Evolutionary conservation across 2,113 vertebrate species (phyloP).

Genomic region (Hiodon tergisus): DNA sequence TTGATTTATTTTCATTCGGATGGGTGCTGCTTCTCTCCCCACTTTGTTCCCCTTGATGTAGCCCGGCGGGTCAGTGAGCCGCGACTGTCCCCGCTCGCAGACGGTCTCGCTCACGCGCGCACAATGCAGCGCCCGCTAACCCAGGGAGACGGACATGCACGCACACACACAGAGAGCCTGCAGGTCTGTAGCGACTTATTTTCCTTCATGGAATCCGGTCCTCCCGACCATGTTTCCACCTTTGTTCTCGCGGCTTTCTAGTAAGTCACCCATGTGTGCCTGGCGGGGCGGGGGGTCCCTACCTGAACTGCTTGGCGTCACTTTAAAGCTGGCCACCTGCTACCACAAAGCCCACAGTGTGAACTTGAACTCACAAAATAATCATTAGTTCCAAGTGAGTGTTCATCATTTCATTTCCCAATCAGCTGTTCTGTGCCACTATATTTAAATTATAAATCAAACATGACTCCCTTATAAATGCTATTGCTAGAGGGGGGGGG

Average conservation of each 20-base stretch:
- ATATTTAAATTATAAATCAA: too few species aligned
- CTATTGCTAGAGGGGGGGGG: too few species aligned
- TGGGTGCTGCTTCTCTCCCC: conserved; percentile 47
- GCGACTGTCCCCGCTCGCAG: conserved; percentile 60
- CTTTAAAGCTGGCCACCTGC: conserved; percentile 52
- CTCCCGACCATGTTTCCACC: conserved; percentile 40
- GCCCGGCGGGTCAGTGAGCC: conserved; percentile 55
- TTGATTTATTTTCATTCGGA: conserved; percentile 63
- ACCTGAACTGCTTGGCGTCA: conserved; percentile 32
- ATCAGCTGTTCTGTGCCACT: background rate
- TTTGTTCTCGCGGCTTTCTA: conserved; percentile 51
- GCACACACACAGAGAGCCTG: conserved; percentile 45
- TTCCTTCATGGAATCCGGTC: conserved; percentile 62
- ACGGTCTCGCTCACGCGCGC: conserved; percentile 56
- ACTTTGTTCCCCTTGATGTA: conserved; percentile 68
- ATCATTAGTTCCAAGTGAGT: conserved; percentile 28
- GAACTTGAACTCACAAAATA: conserved; percentile 33
- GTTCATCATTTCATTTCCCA: background rate
- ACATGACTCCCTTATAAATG: too few species aligned
- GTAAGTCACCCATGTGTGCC: conserved; percentile 59
- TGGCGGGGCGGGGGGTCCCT: conserved; percentile 23
- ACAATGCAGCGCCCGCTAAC: conserved; percentile 40
- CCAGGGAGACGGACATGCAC: conserved; percentile 43
- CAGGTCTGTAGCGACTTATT: conserved; percentile 47
- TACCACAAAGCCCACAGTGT: conserved; percentile 36